Conservation (phyloP, 2,797 vertebrate species). For the Urosaurus nigricauda region DNA sequence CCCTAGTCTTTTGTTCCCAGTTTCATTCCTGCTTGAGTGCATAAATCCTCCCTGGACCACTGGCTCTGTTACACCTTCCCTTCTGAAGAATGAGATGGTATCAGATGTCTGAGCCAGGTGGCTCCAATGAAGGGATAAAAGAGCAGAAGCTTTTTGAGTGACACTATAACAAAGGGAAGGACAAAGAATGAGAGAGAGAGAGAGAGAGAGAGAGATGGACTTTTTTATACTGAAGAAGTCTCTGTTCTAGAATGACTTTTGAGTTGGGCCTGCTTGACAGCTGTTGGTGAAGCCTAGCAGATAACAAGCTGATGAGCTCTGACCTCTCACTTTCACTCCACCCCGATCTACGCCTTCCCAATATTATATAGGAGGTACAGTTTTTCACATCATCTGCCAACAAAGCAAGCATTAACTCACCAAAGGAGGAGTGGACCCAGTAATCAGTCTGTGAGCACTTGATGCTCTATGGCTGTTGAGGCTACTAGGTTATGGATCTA, state of each 20-base stretch:
- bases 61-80: conserved; percentile 19
- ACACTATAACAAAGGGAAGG: neutral
- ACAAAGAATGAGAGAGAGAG: neutral
- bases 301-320: conserved; percentile 16
- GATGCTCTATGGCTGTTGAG: neutral
- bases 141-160: conserved; percentile 3
- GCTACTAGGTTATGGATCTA: neutral
- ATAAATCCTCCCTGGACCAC: conserved; percentile 27
- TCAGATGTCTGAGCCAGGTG: conserved; percentile 45
- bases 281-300: conserved; percentile 6
- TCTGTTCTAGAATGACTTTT: conserved; percentile 23
- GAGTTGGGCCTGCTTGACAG: conserved; percentile 33
- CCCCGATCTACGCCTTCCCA: neutral
- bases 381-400: neutral
- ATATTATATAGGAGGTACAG: neutral
- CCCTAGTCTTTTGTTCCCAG: neutral
- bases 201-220: neutral
- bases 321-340: neutral
- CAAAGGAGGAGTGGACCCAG: neutral
- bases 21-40: conserved; percentile 1
- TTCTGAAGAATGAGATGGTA: conserved; percentile 1
- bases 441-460: neutral
- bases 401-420: neutral
- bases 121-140: conserved; percentile 9
- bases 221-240: conserved; percentile 7